Base-by-base conservation (phyloP, 2,797 vertebrate genomes). In the Coregonus sp. region DNA sequence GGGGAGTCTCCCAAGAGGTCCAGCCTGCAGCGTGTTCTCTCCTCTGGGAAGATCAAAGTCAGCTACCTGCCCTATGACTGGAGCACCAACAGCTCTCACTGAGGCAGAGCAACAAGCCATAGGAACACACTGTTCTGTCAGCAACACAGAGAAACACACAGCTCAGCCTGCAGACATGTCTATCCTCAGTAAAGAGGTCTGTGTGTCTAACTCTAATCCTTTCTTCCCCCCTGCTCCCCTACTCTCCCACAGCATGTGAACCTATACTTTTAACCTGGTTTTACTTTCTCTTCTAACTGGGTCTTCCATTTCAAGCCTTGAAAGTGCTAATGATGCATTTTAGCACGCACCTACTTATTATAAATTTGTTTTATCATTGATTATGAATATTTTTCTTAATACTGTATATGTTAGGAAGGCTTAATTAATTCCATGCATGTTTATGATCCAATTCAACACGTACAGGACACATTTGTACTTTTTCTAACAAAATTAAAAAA, bases 41-140 rank as follows among this genome's bases (percentile, higher is more conserved):
- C 91, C 56, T 80, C 83, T 1, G 93, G 91, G 75, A 94, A 92
- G 77, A 86, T 91, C 85, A 95, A 93, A 94, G 85, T 96, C 83
- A 92, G 84, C 89, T 95, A 91, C 85, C 91, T 96, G 78, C 93
- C 94, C 33, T 95, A 95, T 2, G 94, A 96, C 91, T 96, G 95
- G 94, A 89, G 92, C 87, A 90, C 84, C 78, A 95, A 95, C 90
- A 89, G 92, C 74, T 84, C 65, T 75, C 87, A 90, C 59, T 61
- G 59, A 63, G 16, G 59, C 59, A 63, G 59, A 63, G 11, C 74
- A 68, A 84, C 25, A 86, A 92, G 90, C 88, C 86, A 89, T 89
- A 88, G 72, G 25, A n/a, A 52, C 6, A 85, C 18, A 66, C 75
- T 61, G 31, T 37, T 52, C 20, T 74, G 31, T 11, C n/a, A 25